phyloP scores from a whole-genome alignment of 2,888 invertebrate species.

The Perizoma affinitatum region DNA sequence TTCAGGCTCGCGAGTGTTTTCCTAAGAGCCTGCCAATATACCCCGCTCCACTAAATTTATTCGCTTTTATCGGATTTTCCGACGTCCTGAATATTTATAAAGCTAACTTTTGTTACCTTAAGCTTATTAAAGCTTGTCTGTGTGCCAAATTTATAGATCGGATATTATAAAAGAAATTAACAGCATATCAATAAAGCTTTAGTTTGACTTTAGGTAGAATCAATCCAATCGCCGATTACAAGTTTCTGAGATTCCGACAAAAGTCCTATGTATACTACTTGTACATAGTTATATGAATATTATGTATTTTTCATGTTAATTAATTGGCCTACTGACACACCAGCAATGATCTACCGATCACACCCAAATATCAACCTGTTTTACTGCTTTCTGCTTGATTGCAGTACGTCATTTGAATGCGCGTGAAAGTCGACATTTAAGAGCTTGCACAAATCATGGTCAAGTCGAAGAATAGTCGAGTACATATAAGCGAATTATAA shows the following conservation, averaged over 20 bases:
- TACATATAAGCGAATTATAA: no score
- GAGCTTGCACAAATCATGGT: neutral
- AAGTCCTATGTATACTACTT: no score
- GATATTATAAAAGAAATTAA: slow-evolving; percentile 43
- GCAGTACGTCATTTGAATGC: slow-evolving; percentile 16
- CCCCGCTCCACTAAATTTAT: slow-evolving; percentile 62
- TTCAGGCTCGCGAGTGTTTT: no score
- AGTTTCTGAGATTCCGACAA: no score
- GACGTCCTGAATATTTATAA: slow-evolving; percentile 69
- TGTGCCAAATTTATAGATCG: slow-evolving; percentile 47
- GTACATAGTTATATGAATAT: no score
- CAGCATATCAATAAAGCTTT: slow-evolving; percentile 18
- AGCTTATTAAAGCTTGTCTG: slow-evolving; percentile 58
- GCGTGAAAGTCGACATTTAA: slow-evolving; percentile 18
- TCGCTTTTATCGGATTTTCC: slow-evolving; percentile 61
- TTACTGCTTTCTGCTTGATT: slow-evolving; percentile 33
- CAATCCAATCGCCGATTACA: slow-evolving; percentile 4
- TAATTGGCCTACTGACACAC: slow-evolving; percentile 30
- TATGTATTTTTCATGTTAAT: no score
- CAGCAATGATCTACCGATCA: slow-evolving; percentile 17
- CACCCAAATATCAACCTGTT: slow-evolving; percentile 29
- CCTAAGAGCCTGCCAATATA: slow-evolving; percentile 49
- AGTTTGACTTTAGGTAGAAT: slow-evolving; percentile 18
- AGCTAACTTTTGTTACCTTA: slow-evolving; percentile 62
- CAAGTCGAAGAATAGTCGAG: no score